A percentile compares a stretch with the other conserved stretches of the same genome.
Evolutionary conservation across 2,797 vertebrate genomes (phyloP).

Genomic region (Pangasius sanitwongsei): DNA sequence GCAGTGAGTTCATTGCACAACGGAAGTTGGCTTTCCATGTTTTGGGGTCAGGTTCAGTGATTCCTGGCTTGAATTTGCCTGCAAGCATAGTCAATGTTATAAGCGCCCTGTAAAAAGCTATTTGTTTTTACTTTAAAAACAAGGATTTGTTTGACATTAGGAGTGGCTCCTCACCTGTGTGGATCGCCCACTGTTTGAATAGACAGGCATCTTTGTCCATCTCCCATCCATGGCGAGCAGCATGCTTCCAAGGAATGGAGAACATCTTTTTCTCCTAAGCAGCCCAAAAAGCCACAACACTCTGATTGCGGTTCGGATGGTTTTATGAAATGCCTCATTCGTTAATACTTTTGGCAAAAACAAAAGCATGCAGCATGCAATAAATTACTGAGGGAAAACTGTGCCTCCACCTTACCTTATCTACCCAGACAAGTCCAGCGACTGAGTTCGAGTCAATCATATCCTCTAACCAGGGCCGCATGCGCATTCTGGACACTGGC

Average conservation of each 20-base stretch:
- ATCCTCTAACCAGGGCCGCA: slow-evolving; percentile 79
- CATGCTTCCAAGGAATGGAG: slow-evolving; percentile 96
- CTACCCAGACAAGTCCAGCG: slow-evolving; percentile 72
- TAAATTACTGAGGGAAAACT: background rate
- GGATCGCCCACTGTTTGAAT: slow-evolving; percentile 93
- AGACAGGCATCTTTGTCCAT: slow-evolving; percentile 91
- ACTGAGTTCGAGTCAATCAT: slow-evolving; percentile 71
- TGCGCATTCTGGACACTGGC: slow-evolving; percentile 78
- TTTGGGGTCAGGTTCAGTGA: slow-evolving; percentile 84
- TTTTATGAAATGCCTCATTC: background rate
- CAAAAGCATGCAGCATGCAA: background rate
- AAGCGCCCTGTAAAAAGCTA: background rate
- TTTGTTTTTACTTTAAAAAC: background rate
- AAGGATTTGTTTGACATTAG: background rate
- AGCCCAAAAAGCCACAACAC: background rate
- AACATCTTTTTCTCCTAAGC: slow-evolving; percentile 86
- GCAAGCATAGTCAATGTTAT: slow-evolving; percentile 24
- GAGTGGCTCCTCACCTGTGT: slow-evolving; percentile 83
- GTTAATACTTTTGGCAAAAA: background rate
- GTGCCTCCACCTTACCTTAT: slow-evolving; percentile 68
- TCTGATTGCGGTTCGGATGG: background rate
- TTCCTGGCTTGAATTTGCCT: slow-evolving; percentile 87
- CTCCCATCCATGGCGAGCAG: slow-evolving; percentile 94
- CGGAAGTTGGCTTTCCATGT: slow-evolving; percentile 99
- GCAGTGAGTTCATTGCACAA: slow-evolving; percentile 96